Evolutionary conservation across 2,888 invertebrate genomes (phyloP), one percentile per base, ranked within the genome.

Genomic region (Troides aeacus): DNA sequence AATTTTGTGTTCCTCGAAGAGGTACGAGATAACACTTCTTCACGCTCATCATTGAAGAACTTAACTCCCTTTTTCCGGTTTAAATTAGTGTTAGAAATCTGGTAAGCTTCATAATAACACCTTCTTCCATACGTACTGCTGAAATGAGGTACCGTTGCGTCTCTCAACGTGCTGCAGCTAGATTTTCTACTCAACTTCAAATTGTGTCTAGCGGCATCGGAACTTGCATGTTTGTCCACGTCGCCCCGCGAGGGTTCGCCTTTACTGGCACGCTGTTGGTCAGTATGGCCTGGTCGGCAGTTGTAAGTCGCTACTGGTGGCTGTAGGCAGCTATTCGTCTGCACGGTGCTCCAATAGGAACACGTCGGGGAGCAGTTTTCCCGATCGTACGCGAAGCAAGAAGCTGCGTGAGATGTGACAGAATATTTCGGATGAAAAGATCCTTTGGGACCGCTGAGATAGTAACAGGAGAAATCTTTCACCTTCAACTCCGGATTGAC

Each of bases 401-500:
- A 62, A 8, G 62, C 36, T 7, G 62, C 36, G 21, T 70, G 69
- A 24, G 69, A 23, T 4, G 69, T 62, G 36, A 70, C 62, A 23
- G 60, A 70, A 39, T 39, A 70, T 17, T 57, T 46, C 6, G 69
- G 66, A 6, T 18, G 39, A 36, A n/a, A 15, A n/a, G 53, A 50
- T 15, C 42, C 23, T 50, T 59, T 10, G 18, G 60, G 23, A 24
- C 63, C 50, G 21, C 53, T 46, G n/a, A 42, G 64, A 30, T 36
- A 70, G 53, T 70, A 62, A 12, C 66, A 66, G 6, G 66, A 53
- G 59, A 70, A 70, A 24, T 70, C 69, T 50, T 59, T 70, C 7
- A 62, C 68, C 18, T 53, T 23, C 17, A 23, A 21, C n/a, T 58
- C 39, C 15, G 36, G 53, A 7, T 46, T 63, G 50, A 36, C n/a